Conservation (phyloP, 92 coral and sea anemone genomes). For the Chrysogorgia sp. region DNA sequence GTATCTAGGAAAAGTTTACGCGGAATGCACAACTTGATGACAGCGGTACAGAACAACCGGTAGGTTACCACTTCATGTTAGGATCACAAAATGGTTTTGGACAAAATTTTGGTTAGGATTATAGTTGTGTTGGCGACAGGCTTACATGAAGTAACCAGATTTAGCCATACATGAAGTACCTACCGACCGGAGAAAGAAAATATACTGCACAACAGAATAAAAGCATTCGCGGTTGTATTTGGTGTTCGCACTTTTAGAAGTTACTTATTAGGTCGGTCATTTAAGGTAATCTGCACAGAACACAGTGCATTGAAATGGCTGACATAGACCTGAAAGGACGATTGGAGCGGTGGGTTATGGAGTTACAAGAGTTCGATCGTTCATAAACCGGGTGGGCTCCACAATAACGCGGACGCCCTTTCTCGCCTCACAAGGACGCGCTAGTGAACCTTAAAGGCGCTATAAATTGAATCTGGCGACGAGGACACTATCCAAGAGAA, state of each 20-base stretch:
- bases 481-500: background rate
- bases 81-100: too few relatives aligned
- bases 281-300: constrained; percentile 27
- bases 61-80: too few relatives aligned
- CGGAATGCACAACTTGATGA: too few relatives aligned
- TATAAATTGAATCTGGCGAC: background rate
- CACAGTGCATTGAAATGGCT: constrained; percentile 48
- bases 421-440: constrained; percentile 28
- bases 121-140: too few relatives aligned
- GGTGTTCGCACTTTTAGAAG: constrained; percentile 23
- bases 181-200: too few relatives aligned
- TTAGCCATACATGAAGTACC: too few relatives aligned
- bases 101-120: too few relatives aligned
- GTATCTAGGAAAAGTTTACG: too few relatives aligned
- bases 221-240: too few relatives aligned
- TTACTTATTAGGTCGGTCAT: constrained; percentile 29
- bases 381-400: constrained; percentile 51
- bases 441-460: background rate
- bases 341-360: constrained; percentile 55
- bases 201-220: too few relatives aligned
- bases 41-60: too few relatives aligned
- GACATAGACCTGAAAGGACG: constrained; percentile 52
- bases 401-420: constrained; percentile 54
- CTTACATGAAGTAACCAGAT: too few relatives aligned
- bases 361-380: constrained; percentile 54